Conservation (phyloP, 2,888 invertebrate species). For the Macrosoma leucophasiata region DNA sequence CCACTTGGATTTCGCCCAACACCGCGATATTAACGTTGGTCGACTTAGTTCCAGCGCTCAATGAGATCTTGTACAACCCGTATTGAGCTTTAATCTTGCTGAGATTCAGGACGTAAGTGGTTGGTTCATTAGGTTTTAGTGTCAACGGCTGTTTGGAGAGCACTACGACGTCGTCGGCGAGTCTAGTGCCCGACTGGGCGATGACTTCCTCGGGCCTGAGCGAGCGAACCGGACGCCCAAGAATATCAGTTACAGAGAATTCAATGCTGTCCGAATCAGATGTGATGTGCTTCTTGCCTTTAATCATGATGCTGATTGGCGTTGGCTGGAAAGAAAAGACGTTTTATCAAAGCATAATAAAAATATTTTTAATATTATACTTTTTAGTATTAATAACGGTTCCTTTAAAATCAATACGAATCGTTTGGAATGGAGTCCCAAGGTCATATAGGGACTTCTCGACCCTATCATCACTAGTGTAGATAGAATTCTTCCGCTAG, state of each 20-base stretch:
- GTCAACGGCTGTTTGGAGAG: conserved; percentile 79
- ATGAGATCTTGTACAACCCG: conserved; percentile 88
- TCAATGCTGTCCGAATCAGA: conserved; percentile 83
- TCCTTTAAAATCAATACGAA: no score
- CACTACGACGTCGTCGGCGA: conserved; percentile 84
- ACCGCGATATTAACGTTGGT: conserved; percentile 80
- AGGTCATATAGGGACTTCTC: no score
- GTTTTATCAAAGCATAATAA: not conserved
- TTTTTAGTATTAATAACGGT: no score
- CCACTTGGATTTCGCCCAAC: conserved; percentile 84
- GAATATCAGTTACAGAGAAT: conserved; percentile 82
- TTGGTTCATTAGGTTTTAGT: conserved; percentile 73
- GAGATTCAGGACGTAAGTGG: conserved; percentile 85
- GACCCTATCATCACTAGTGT: no score
- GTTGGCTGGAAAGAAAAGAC: conserved; percentile 71
- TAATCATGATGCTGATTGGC: conserved; percentile 89
- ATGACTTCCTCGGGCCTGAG: conserved; percentile 79
- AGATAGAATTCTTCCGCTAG: no score
- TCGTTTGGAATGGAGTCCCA: no score
- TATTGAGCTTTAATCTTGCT: conserved; percentile 85
- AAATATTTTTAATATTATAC: not conserved
- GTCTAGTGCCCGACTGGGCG: conserved; percentile 84
- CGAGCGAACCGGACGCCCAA: conserved; percentile 82
- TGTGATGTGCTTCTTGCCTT: conserved; percentile 86
- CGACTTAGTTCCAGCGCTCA: conserved; percentile 81